phyloP scores from a whole-genome alignment of 2,113 vertebrate species.

The Pogonocichla stellata region DNA sequence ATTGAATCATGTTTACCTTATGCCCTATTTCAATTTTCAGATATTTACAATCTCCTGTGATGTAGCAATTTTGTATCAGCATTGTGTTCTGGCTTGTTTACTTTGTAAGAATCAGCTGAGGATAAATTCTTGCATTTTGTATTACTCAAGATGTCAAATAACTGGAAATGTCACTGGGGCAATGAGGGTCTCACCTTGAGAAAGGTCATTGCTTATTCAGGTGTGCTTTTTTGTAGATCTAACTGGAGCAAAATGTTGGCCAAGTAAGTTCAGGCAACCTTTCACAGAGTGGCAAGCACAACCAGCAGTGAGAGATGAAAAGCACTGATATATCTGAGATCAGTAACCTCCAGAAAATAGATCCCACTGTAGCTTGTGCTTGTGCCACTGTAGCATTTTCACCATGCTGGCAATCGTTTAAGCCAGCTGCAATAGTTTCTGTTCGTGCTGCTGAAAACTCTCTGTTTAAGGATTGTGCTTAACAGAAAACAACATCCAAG shows the following conservation, averaged over 20 bases:
- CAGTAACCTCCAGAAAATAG: not conserved
- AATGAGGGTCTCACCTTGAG: not conserved
- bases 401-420: not conserved
- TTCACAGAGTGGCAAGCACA: not conserved
- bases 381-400: not conserved
- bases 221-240: not conserved
- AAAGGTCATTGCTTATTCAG: not conserved
- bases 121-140: not conserved
- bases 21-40: not conserved
- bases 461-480: not conserved
- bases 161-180: not conserved
- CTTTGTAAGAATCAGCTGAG: not conserved
- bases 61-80: not conserved
- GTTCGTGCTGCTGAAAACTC: not conserved
- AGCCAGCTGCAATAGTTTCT: not conserved
- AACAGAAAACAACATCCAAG: not conserved
- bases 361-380: not conserved
- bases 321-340: not conserved
- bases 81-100: not conserved
- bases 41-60: not conserved
- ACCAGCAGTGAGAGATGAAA: not conserved
- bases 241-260: not conserved
- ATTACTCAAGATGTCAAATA: not conserved
- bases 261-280: not conserved
- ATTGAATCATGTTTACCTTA: not conserved